Evolutionary conservation across 1,140 invertebrate species (phyloP).

Genomic region (Conus ventricosus): DNA sequence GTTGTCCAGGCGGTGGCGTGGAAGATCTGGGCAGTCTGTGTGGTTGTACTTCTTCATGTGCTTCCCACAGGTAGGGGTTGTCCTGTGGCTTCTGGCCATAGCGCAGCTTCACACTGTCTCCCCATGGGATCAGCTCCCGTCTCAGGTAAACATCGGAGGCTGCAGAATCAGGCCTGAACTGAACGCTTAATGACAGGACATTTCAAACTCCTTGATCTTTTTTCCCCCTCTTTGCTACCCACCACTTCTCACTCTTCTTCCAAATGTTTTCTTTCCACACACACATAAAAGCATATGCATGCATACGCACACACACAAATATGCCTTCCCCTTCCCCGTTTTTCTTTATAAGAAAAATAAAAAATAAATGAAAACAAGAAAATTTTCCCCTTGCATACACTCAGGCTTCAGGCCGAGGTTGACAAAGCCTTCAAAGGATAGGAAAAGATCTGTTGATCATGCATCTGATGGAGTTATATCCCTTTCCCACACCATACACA

Average conservation of each 20-base stretch:
- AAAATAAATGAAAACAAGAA: too few species aligned
- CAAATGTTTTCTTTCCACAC: neutral
- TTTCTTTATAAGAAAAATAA: too few species aligned
- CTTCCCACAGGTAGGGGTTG: slow-evolving; percentile 94
- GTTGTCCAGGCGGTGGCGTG: slow-evolving; percentile 97
- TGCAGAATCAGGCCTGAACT: slow-evolving; percentile 31
- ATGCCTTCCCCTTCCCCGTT: too few species aligned
- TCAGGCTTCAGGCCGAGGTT: too few species aligned
- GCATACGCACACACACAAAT: neutral
- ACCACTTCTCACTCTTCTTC: neutral
- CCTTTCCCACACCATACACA: too few species aligned
- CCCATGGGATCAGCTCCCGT: slow-evolving; percentile 97
- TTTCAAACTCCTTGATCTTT: too few species aligned
- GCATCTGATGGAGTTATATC: too few species aligned
- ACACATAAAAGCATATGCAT: neutral
- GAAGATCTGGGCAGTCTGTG: slow-evolving; percentile 91
- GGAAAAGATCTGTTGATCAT: too few species aligned
- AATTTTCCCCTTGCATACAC: too few species aligned
- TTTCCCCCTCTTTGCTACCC: too few species aligned
- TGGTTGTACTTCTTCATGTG: slow-evolving; percentile 95
- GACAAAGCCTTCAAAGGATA: too few species aligned
- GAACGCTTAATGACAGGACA: neutral
- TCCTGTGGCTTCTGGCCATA: slow-evolving; percentile 93
- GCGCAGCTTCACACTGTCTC: slow-evolving; percentile 95
- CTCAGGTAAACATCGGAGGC: slow-evolving; percentile 83